Conservation (phyloP, 2,888 invertebrate species). For the Limnephilus auricula region DNA sequence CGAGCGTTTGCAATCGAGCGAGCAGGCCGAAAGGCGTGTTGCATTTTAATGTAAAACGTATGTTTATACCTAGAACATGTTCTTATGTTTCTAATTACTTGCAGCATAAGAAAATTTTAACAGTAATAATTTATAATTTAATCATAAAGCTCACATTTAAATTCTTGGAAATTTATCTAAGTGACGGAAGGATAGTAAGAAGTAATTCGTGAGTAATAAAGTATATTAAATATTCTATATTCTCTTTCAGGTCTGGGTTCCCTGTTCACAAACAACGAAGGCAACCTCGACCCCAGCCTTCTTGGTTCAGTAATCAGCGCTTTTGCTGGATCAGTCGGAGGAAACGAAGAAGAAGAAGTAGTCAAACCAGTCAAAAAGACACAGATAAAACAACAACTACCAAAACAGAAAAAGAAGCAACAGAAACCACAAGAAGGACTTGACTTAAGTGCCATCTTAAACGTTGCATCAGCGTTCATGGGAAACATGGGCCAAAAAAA, state of each 20-base stretch:
- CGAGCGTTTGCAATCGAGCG: no score
- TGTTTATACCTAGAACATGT: no score
- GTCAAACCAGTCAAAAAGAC: constrained; percentile 70
- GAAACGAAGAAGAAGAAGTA: constrained; percentile 67
- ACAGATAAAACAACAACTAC: constrained; percentile 66
- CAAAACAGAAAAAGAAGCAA: constrained; percentile 50
- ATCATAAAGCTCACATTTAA: no score
- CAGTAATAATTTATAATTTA: no score
- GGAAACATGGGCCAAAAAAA: constrained; percentile 71
- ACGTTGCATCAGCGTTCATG: constrained; percentile 78
- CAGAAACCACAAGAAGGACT: constrained; percentile 67
- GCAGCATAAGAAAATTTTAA: no score
- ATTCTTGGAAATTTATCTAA: no score
- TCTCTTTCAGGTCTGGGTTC: constrained; percentile 74
- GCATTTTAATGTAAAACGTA: no score
- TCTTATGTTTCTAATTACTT: no score
- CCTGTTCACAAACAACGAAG: constrained; percentile 78
- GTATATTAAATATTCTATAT: not conserved
- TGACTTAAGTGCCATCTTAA: constrained; percentile 77
- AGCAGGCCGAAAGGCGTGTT: no score
- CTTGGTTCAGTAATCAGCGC: constrained; percentile 75
- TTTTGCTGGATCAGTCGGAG: constrained; percentile 70
- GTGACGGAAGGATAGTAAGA: no score
- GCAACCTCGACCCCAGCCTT: constrained; percentile 79
- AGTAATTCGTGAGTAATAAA: not conserved